A percentile compares a stretch with the other conserved stretches of the same genome.
Conservation (phyloP, 92 coral and sea anemone genomes). For the Micromussa lordhowensis region DNA sequence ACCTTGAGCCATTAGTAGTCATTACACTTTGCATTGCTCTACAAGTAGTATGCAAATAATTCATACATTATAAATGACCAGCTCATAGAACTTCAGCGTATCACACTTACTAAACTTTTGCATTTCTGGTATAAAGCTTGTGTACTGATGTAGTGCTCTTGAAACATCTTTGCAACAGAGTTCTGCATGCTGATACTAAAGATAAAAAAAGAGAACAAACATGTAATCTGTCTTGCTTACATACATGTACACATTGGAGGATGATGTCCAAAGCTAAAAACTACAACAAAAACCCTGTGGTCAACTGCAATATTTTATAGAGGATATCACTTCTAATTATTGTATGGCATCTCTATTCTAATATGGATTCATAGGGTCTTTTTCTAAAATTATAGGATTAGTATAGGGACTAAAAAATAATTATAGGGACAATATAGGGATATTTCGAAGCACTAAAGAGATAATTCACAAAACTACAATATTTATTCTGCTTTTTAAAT, state of each 20-base stretch:
- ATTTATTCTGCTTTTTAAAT: no score
- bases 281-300: background rate
- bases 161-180: conserved; percentile 64
- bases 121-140: conserved; percentile 62
- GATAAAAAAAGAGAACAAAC: no score
- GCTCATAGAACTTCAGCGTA: background rate
- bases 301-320: background rate
- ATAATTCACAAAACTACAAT: no score
- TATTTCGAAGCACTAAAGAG: no score
- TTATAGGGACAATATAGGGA: no score
- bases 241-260: background rate
- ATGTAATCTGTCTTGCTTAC: background rate
- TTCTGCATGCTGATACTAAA: conserved; percentile 74
- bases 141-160: conserved; percentile 73
- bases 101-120: conserved; percentile 81
- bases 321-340: background rate
- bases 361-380: no score
- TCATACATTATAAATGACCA: background rate
- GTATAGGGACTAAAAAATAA: no score
- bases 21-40: background rate
- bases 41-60: background rate
- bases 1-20: background rate
- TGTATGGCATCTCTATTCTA: no score
- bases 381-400: no score
- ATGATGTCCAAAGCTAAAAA: background rate